phyloP scores from a whole-genome alignment of 2,888 invertebrate genomes.

The Baronia brevicornis region DNA sequence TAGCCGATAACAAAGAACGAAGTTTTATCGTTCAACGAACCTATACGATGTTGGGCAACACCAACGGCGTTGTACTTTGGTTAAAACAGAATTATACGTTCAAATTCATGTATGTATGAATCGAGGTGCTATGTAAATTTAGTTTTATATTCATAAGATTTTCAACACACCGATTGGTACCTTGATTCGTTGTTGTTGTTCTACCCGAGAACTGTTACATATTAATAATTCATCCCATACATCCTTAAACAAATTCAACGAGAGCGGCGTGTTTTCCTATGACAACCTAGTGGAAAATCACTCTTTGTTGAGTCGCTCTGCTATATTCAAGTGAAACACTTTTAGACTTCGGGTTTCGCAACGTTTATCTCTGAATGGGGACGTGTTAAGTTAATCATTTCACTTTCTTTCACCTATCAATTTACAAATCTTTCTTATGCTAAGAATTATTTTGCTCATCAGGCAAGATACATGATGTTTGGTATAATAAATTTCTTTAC shows the following conservation, averaged over 20 bases:
- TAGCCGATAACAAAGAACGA: slow-evolving; percentile 21
- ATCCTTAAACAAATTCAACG: slow-evolving; percentile 31
- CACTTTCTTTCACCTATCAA: slow-evolving; percentile 47
- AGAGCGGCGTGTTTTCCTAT: slow-evolving; percentile 32
- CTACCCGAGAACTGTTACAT: slow-evolving; percentile 53
- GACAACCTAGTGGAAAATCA: slow-evolving; percentile 34
- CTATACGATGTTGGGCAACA: slow-evolving; percentile 24
- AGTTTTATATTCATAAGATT: slow-evolving; percentile 57
- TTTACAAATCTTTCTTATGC: slow-evolving; percentile 32
- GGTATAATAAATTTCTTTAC: too few species aligned
- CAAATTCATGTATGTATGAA: slow-evolving; percentile 46
- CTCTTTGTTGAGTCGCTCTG: slow-evolving; percentile 37
- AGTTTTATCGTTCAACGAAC: slow-evolving; percentile 54
- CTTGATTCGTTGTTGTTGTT: slow-evolving; percentile 50
- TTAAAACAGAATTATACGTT: slow-evolving; percentile 29
- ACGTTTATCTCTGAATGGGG: slow-evolving; percentile 38
- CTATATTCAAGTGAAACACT: slow-evolving; percentile 37
- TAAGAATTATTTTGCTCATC: slow-evolving; percentile 30
- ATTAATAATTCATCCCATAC: slow-evolving; percentile 42
- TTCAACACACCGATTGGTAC: slow-evolving; percentile 43
- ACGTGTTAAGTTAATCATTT: slow-evolving; percentile 44
- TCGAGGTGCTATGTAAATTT: slow-evolving; percentile 41
- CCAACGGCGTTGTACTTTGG: slow-evolving; percentile 20
- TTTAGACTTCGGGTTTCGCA: slow-evolving; percentile 46
- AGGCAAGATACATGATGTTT: too few species aligned